Evolutionary conservation across 2,888 invertebrate genomes (phyloP), one percentile per base, ranked within the genome.

Genomic region (Ernsta delagoae): DNA sequence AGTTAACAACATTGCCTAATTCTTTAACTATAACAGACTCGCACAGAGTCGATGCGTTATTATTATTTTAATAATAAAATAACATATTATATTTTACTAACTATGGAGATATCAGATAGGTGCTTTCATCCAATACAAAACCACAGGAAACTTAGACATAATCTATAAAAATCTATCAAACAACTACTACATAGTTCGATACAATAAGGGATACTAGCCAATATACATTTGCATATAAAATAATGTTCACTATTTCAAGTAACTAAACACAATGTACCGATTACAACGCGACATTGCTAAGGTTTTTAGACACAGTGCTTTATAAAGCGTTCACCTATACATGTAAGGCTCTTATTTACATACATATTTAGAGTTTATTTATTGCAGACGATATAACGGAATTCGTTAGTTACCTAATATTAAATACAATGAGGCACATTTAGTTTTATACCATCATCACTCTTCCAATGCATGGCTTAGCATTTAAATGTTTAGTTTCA

Each of bases 61-160:
- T 41, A 41, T 36, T 41, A 41, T 41, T 41, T 7, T 41, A 7
- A 41, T 41, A 7, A 41, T 41, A 41, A 41, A 41, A 60, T 67
- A 66, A 60, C 60, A 60, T 66, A 65, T 65, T 67, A 65, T 54
- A 67, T 61, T 67, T 67, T 24, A 61, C 67, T 67, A 67, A 61
- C 61, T 67, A 67, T 61, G 61, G 67, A 36, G 67, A 53, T 34
- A 45, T 62, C 50, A 54, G 16, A 63, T 24, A 54, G 54, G 50
- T 59, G 39, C 5, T 43, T 24, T 57, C 16, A 41, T 36, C 50
- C 50, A 66, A 60, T 36, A 65, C 59, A 54, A 54, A 54, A 54
- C 54, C 59, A 59, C 53, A 43, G n/a, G 54, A 41, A 61, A 60
- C 41, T 60, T 60, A 59, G 48, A 9, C 12, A 31, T 43, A 67